Evolutionary conservation across 2,113 vertebrate species (phyloP).

Genomic region (Budorcas taxicolor): DNA sequence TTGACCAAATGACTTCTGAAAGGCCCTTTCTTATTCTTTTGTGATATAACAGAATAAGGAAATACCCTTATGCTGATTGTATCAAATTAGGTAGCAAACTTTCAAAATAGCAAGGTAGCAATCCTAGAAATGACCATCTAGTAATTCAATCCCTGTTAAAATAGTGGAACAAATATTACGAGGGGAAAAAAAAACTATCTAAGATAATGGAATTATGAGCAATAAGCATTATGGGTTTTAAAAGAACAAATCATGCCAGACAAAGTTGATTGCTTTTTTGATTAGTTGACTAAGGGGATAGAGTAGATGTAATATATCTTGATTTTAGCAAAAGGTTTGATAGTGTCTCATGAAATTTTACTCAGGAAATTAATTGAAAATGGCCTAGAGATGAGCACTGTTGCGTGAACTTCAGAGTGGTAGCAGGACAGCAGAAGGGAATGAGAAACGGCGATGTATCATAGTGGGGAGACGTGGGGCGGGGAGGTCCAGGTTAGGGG

Average conservation of each 20-base stretch:
- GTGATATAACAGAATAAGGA: background rate
- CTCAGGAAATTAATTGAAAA: conserved; percentile 77
- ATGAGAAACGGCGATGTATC: background rate
- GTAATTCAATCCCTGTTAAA: conserved; percentile 72
- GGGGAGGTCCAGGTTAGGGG: conserved; percentile 43
- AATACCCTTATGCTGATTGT: conserved; percentile 18
- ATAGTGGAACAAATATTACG: conserved; percentile 74
- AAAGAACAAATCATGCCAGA: conserved; percentile 76
- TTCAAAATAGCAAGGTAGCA: conserved; percentile 30
- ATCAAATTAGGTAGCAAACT: conserved; percentile 55
- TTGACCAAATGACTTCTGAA: background rate
- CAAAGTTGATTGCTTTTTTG: conserved; percentile 78
- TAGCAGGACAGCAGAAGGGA: background rate
- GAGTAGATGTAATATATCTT: conserved; percentile 76
- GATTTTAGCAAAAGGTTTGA: conserved; percentile 76
- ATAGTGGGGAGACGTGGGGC: background rate
- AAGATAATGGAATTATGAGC: conserved; percentile 76
- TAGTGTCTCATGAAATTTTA: conserved; percentile 76
- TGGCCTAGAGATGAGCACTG: conserved; percentile 62
- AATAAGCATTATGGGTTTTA: conserved; percentile 76
- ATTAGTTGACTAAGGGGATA: conserved; percentile 75
- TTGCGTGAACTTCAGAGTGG: conserved; percentile 40
- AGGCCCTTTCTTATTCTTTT: background rate
- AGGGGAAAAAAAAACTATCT: conserved; percentile 65
- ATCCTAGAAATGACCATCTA: conserved; percentile 45